Base-by-base conservation (phyloP, 1,140 invertebrate genomes). In the Bombus turneri region DNA sequence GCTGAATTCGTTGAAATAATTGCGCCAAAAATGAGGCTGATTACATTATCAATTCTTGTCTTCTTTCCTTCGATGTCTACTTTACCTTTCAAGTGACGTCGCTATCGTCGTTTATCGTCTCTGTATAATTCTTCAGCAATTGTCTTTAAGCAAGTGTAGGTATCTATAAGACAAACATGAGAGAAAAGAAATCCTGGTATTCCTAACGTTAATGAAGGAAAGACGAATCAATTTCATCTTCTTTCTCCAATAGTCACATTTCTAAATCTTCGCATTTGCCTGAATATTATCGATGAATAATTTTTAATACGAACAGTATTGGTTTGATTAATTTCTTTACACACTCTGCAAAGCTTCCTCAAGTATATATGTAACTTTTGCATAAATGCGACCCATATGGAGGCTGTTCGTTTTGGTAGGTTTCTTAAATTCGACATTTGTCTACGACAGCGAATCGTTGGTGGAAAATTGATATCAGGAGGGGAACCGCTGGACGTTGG, bases 341-440 rank as follows among this genome's bases (percentile, higher is more conserved):
- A 22, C 6, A 22, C 47, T 18, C 5, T 53, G 6, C 47, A 53
- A 22, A 22, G 18, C 47, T 0, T 53, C 1, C 6, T 22, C 47
- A 6, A 22, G 18, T 4, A 2, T 62, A 13, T n/a, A 43, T 39
- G 31, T n/a, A 66, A 34, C 13, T 69, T 25, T 43, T 47, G 25
- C 3, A 8, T 13, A 34, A 77, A 66, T 5, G 41, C 9, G 47
- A 62, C 74, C 39, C 66, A 77, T 78, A 85, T 81, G 74, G 69
- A 1, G 3, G 6, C 25, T 41, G 39, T 75, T 75, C 53, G 73
- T 72, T 73, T 84, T 15, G 66, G 62, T 31, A 22, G 34, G 18
- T 68, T 77, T 81, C 80, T 88, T 82, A 73, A 87, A 84, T 85
- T 76, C 69, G 83, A 74, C 74, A 87, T 91, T 91, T 88, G 90